Conservation (phyloP, 2,888 invertebrate genomes). For the Hypsopygia costalis region DNA sequence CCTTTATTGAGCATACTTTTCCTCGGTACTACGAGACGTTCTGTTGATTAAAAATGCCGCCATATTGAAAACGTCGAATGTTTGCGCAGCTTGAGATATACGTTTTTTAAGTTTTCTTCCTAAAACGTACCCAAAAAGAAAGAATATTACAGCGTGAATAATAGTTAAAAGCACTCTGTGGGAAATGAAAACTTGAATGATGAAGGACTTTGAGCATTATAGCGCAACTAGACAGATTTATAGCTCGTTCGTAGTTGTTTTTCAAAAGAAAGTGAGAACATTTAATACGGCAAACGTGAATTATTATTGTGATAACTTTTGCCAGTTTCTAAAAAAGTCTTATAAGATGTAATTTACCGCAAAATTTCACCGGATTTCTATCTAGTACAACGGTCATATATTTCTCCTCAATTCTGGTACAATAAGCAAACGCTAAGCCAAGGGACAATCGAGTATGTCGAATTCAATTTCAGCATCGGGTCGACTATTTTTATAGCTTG, state of each 20-base stretch:
- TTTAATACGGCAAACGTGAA: background rate
- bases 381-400: too few relatives aligned
- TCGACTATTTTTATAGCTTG: too few relatives aligned
- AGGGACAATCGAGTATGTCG: too few relatives aligned
- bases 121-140: constrained; percentile 5
- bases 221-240: constrained; percentile 7
- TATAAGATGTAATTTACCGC: too few relatives aligned
- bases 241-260: background rate
- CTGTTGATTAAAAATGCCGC: constrained; percentile 9
- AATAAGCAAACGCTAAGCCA: too few relatives aligned
- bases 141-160: constrained; percentile 28
- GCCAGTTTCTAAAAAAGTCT: too few relatives aligned
- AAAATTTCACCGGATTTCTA: too few relatives aligned
- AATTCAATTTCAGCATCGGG: too few relatives aligned
- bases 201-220: constrained; percentile 7
- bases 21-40: background rate
- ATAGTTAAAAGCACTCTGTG: constrained; percentile 38
- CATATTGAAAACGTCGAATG: constrained; percentile 10
- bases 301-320: too few relatives aligned
- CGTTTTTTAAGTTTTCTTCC: background rate
- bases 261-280: background rate
- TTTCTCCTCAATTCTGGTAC: too few relatives aligned
- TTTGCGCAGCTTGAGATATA: background rate
- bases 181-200: constrained; percentile 28
- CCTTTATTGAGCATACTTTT: too few relatives aligned